Evolutionary conservation across 2,113 vertebrate genomes (phyloP).

Genomic region (Puma concolor): DNA sequence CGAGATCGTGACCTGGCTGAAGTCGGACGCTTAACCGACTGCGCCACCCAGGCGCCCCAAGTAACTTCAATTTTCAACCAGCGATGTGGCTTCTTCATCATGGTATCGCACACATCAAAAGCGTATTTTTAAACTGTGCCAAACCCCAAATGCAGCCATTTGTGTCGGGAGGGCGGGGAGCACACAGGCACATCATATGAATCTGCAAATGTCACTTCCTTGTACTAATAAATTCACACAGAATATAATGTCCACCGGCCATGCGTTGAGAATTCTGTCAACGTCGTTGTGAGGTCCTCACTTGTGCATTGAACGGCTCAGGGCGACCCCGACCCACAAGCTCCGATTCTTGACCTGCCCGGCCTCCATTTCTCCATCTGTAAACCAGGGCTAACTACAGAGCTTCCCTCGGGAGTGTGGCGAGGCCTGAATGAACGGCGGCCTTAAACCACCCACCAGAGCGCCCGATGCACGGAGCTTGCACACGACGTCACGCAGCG

Average conservation of each 20-base stretch:
- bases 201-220: not conserved
- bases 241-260: fast-evolving
- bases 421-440: not conserved
- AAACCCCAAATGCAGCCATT: not conserved
- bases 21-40: too few relatives aligned
- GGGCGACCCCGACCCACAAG: not conserved
- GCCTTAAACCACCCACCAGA: not conserved
- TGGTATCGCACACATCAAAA: not conserved
- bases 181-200: fast-evolving
- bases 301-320: not conserved
- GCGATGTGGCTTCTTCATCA: not conserved
- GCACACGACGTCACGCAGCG: too few relatives aligned
- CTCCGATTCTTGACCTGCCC: not conserved
- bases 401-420: not conserved
- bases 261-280: not conserved
- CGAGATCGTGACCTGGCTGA: not conserved
- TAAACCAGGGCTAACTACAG: not conserved
- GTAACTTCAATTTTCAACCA: not conserved
- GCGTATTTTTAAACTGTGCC: not conserved
- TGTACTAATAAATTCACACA: not conserved
- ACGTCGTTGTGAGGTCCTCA: too few relatives aligned
- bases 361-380: not conserved
- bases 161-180: not conserved
- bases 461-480: not conserved
- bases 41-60: too few relatives aligned